Evolutionary conservation across 2,888 invertebrate species (phyloP), one percentile per base, ranked within the genome.

Genomic region (Himalopsyche tibetana): DNA sequence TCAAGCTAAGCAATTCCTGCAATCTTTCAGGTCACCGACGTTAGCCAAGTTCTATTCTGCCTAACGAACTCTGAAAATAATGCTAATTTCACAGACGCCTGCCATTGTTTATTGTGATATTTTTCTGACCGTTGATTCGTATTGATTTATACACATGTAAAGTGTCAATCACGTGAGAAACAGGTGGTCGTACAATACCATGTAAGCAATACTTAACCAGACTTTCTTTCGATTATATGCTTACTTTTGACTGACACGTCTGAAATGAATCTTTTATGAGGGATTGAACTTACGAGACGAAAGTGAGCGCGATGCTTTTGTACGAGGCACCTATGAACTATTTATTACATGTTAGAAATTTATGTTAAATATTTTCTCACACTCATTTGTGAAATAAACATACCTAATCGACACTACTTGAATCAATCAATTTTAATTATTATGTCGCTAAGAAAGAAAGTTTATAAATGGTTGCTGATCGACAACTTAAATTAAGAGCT

Each of bases 61-160:
- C 63, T 63, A 63, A 63, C 63, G 63, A 63, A 63, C 63, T 63
- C 63, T 63, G 63, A 63, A 63, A 63, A 63, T 63, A 63, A 63
- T 6, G 63, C 63, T 63, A 63, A 63, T 63, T 63, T 63, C 11
- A 63, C 11, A 63, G 28, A 63, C 19, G 63, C 28, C 63, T 28
- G 63, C 19, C 28, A 63, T 63, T 63, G 63, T 63, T 63, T 63
- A 63, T 63, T 63, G 63, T 63, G 63, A 63, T 63, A 63, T 63
- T 63, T 63, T 63, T 63, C 63, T 63, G 63, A 63, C 63, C 63
- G 63, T 63, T 63, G 63, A 63, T 63, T 63, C 63, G 63, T 28
- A 63, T 63, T 63, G 63, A 63, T 63, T 63, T 63, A 63, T 63
- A 63, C 63, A 63, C 63, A 63, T 63, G 63, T 63, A 63, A 63